A percentile compares a stretch with the other conserved stretches of the same genome.
phyloP scores from a whole-genome alignment of 2,888 invertebrate species.

The Drepanosiphum platanoidis region DNA sequence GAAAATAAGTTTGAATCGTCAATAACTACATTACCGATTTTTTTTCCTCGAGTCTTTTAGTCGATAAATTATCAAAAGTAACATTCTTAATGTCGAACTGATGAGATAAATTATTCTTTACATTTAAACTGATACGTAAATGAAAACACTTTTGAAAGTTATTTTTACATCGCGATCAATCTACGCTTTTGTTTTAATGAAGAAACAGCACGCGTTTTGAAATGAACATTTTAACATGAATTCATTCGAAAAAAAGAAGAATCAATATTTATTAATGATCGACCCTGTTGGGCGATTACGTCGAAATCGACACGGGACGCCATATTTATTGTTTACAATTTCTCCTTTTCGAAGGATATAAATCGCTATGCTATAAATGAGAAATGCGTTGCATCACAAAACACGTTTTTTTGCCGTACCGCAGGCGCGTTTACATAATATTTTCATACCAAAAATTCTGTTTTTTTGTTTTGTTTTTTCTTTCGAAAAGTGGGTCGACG shows the following conservation, averaged over 20 bases:
- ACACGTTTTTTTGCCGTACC: no score
- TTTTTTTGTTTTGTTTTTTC: no score
- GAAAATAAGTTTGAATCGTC: conserved; percentile 52
- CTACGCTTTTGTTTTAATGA: background rate
- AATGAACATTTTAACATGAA: background rate
- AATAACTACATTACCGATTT: conserved; percentile 48
- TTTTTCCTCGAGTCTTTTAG: conserved; percentile 14
- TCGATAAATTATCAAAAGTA: conserved; percentile 47
- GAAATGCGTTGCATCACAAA: no score
- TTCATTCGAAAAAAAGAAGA: background rate
- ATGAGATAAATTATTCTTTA: conserved; percentile 11
- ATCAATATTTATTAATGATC: no score
- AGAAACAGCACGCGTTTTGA: background rate
- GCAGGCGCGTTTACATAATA: no score
- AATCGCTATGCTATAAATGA: no score
- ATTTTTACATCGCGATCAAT: background rate
- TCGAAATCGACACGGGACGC: no score
- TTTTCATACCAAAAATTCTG: background rate
- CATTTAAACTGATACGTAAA: background rate
- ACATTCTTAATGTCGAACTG: conserved; percentile 11
- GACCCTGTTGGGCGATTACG: no score
- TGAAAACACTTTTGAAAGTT: background rate
- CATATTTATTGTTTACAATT: no score
- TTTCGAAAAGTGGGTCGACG: background rate
- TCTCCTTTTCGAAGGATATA: no score